phyloP scores from a whole-genome alignment of 2,797 vertebrate genomes.

The Anas flavirostris region DNA sequence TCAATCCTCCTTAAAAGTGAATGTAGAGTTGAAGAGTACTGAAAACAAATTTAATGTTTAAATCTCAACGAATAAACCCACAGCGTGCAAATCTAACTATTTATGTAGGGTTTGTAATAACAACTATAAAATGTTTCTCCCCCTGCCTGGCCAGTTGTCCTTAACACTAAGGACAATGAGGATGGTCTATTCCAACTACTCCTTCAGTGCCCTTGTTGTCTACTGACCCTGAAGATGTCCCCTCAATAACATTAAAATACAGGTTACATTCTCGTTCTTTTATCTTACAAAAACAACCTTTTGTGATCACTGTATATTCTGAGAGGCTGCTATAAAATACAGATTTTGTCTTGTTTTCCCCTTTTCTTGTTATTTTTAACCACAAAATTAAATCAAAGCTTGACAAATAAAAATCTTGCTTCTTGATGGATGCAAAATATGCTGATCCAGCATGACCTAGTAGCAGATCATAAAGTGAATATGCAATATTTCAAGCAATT shows the following conservation, averaged over 20 bases:
- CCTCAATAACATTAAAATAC: neutral
- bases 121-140: neutral
- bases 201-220: neutral
- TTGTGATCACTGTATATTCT: conserved; percentile 40
- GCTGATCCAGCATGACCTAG: conserved; percentile 43
- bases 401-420: conserved; percentile 50
- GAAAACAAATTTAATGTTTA: neutral
- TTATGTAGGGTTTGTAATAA: neutral
- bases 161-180: neutral
- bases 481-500: conserved; percentile 66
- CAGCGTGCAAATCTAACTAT: neutral
- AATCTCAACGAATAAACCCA: neutral
- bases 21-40: neutral
- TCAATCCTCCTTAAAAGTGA: neutral
- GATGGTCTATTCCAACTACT: neutral
- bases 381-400: conserved; percentile 50
- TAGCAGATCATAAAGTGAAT: conserved; percentile 57
- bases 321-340: conserved; percentile 11
- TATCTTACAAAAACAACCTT: conserved; percentile 42
- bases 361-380: conserved; percentile 42
- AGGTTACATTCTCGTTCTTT: conserved; percentile 21
- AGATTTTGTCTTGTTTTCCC: conserved; percentile 32
- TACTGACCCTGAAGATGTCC: neutral
- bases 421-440: conserved; percentile 63
- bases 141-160: neutral